Evolutionary conservation across 2,113 vertebrate species (phyloP).

Genomic region (Pardalotus punctatus): DNA sequence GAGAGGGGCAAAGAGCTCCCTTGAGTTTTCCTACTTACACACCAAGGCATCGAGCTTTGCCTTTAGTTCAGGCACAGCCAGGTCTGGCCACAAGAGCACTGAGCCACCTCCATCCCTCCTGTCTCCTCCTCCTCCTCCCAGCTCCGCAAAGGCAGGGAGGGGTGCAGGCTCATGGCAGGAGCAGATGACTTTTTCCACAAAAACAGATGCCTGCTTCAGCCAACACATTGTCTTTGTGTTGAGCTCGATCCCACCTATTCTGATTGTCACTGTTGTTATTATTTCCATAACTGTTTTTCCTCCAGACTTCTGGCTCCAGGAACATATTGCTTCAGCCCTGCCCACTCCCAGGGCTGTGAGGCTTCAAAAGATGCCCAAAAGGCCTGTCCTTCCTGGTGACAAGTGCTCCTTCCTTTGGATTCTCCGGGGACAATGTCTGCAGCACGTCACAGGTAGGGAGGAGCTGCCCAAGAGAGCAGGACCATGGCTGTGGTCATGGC

Average conservation of each 20-base stretch:
- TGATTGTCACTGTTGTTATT: not conserved
- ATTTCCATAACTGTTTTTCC: constrained; percentile 10
- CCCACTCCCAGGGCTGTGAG: not conserved
- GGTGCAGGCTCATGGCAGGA: not conserved
- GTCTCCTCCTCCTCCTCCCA: not conserved
- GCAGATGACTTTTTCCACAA: not conserved
- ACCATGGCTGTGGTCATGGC: not conserved
- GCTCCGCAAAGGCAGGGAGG: not conserved
- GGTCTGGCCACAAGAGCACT: accelerated
- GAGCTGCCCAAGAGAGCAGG: not conserved
- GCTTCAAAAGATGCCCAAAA: not conserved
- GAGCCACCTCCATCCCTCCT: not conserved
- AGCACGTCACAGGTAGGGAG: not conserved
- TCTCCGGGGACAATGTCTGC: not conserved
- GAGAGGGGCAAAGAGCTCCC: not conserved
- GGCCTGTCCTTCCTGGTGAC: not conserved
- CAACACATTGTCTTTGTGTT: not conserved
- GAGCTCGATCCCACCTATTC: not conserved
- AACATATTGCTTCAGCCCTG: not conserved
- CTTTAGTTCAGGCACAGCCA: not conserved
- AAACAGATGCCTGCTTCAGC: not conserved
- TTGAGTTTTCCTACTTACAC: not conserved
- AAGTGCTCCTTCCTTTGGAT: not conserved
- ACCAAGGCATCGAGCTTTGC: not conserved
- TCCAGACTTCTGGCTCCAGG: not conserved